These are phyloP conservation scores for Rhinogobius similis DNA, from an alignment of 2,113 vertebrate species.

Conservation along the genomic window DNA sequence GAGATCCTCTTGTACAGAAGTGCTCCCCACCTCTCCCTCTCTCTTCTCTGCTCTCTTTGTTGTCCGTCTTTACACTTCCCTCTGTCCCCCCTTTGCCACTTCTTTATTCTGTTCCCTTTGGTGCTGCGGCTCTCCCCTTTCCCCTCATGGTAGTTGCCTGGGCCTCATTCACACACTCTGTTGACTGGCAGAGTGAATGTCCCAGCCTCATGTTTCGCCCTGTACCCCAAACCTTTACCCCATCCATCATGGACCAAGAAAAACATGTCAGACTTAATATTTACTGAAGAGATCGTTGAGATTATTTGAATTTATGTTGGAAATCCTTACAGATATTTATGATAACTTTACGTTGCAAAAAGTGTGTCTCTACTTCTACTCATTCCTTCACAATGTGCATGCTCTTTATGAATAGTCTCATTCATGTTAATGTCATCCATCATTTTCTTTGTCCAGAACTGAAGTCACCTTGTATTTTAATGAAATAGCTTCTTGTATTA, in stretches of 20 bases:
- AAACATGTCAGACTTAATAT: constrained; percentile 74
- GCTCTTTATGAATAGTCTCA: not conserved
- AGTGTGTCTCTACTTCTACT: not conserved
- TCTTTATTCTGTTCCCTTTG: constrained; percentile 57
- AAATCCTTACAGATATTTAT: constrained; percentile 25
- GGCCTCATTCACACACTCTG: constrained; percentile 59
- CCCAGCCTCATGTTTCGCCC: constrained; percentile 67
- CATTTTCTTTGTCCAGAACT: constrained; percentile 8
- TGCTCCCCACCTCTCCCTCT: constrained; percentile 20
- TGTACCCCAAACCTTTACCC: constrained; percentile 47
- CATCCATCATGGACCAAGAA: constrained; percentile 74
- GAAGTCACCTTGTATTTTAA: constrained; percentile 1
- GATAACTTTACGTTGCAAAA: constrained; percentile 12
- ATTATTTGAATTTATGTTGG: constrained; percentile 35
- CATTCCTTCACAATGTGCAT: not conserved
- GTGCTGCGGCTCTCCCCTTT: constrained; percentile 53
- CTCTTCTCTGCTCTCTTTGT: constrained; percentile 49
- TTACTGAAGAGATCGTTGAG: constrained; percentile 47
- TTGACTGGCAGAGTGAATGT: constrained; percentile 65
- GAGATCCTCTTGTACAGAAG: not conserved
- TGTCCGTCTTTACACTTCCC: constrained; percentile 31
- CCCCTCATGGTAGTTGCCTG: constrained; percentile 57
- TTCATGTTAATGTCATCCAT: constrained; percentile 4
- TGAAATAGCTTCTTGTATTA: not conserved
- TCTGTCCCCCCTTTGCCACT: constrained; percentile 18